A percentile compares a stretch with the other conserved stretches of the same genome.
phyloP scores from a whole-genome alignment of 2,113 vertebrate species.

The Percina caprodes region DNA sequence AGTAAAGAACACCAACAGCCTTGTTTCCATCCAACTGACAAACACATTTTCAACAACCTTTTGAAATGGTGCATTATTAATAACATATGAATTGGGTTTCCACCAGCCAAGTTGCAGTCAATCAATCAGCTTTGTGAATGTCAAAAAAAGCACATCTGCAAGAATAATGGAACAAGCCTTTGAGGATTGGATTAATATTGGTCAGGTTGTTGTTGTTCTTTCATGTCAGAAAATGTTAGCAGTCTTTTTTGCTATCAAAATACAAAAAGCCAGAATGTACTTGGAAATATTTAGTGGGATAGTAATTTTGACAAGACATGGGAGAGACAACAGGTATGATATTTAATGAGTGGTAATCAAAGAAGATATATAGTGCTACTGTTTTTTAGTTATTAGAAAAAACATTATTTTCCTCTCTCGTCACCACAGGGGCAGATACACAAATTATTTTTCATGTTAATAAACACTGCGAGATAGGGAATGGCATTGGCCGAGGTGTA shows the following conservation, averaged over 20 bases:
- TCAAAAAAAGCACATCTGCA: neutral
- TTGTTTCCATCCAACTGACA: conserved; percentile 48
- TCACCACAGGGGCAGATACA: neutral
- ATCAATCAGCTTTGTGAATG: conserved; percentile 33
- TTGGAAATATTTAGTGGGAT: neutral
- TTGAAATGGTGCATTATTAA: conserved; percentile 34
- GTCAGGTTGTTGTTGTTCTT: conserved; percentile 2
- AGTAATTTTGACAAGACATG: neutral
- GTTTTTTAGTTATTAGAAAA: neutral
- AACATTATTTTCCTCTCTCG: neutral
- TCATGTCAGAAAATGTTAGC: neutral
- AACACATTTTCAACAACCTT: conserved; percentile 38
- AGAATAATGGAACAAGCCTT: conserved; percentile 3
- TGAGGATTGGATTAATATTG: conserved; percentile 13
- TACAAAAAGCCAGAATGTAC: neutral
- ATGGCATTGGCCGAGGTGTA: too few species aligned
- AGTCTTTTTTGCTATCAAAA: neutral
- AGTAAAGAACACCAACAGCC: conserved; percentile 39
- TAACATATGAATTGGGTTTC: conserved; percentile 25
- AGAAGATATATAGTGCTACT: neutral
- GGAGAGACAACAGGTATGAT: conserved; percentile 2
- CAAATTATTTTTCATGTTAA: too few species aligned
- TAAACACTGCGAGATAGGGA: too few species aligned
- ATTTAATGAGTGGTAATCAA: neutral
- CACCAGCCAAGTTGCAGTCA: neutral